Conservation (phyloP, 2,113 vertebrate species). For the Cnemophilus loriae region DNA sequence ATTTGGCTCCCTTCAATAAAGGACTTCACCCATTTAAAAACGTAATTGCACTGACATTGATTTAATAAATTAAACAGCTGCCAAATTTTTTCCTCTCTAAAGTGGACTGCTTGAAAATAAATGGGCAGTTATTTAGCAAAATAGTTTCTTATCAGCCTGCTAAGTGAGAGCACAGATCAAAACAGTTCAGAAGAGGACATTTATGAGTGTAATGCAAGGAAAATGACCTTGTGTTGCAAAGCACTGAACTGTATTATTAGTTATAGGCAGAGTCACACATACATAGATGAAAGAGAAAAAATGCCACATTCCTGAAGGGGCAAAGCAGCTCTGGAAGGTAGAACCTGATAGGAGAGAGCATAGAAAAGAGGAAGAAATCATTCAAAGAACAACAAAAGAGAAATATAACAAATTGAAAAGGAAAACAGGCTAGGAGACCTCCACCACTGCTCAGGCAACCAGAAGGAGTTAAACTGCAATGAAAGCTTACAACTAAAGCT, state of each 20-base stretch:
- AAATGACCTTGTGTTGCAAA: background rate
- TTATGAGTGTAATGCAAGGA: background rate
- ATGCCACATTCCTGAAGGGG: background rate
- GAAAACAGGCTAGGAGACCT: background rate
- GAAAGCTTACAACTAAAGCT: background rate
- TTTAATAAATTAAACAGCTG: background rate
- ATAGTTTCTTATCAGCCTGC: background rate
- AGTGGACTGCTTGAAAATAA: background rate
- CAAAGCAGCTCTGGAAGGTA: background rate
- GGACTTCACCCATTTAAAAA: background rate
- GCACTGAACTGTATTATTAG: background rate
- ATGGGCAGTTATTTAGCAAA: conserved; percentile 21
- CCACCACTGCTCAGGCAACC: background rate
- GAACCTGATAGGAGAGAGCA: background rate
- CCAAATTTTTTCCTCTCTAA: background rate
- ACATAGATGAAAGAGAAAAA: background rate
- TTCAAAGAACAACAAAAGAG: background rate
- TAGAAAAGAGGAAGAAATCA: background rate
- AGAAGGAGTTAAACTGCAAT: background rate
- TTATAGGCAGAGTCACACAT: background rate
- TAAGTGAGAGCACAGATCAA: background rate
- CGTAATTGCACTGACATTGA: background rate
- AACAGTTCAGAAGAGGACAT: background rate
- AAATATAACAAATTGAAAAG: background rate
- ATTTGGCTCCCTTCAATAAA: background rate